phyloP scores from a whole-genome alignment of 2,797 vertebrate genomes.

The Pelobates cultripes region DNA sequence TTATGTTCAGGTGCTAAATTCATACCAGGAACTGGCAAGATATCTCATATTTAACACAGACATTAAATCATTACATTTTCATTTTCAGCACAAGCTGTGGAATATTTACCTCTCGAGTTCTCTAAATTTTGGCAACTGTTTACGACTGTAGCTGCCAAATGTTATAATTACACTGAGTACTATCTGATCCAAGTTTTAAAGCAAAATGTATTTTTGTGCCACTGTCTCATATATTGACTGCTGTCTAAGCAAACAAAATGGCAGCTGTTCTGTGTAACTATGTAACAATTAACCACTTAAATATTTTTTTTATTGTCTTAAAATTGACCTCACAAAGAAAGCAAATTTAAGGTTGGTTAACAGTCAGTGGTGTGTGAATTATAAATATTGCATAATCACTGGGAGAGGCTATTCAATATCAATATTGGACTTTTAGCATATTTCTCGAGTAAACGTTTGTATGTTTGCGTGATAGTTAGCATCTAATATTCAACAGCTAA shows the following conservation, averaged over 20 bases:
- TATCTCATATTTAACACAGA: constrained; percentile 7
- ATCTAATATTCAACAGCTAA: too few species aligned
- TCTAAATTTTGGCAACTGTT: constrained; percentile 26
- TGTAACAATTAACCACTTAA: constrained; percentile 9
- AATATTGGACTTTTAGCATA: too few species aligned
- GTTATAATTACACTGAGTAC: constrained; percentile 35
- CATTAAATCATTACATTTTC: constrained; percentile 47
- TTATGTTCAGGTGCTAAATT: constrained; percentile 29
- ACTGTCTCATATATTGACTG: constrained; percentile 2
- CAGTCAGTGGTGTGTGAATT: too few species aligned
- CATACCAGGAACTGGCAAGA: constrained; percentile 17
- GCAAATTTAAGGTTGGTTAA: neutral
- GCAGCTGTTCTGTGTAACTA: constrained; percentile 16
- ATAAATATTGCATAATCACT: too few species aligned
- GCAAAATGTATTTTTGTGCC: constrained; percentile 22
- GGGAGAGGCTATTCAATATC: too few species aligned
- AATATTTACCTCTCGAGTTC: constrained; percentile 46
- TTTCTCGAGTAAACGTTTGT: too few species aligned
- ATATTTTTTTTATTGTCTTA: neutral
- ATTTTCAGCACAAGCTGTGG: constrained; percentile 43
- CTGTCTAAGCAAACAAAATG: constrained; percentile 5
- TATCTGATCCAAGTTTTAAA: constrained; percentile 41
- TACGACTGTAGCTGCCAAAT: constrained; percentile 18
- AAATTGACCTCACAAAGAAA: neutral
- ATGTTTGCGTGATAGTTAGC: too few species aligned